Evolutionary conservation across 92 coral and sea anemone genomes (phyloP).

Genomic region (Diadumene lineata): DNA sequence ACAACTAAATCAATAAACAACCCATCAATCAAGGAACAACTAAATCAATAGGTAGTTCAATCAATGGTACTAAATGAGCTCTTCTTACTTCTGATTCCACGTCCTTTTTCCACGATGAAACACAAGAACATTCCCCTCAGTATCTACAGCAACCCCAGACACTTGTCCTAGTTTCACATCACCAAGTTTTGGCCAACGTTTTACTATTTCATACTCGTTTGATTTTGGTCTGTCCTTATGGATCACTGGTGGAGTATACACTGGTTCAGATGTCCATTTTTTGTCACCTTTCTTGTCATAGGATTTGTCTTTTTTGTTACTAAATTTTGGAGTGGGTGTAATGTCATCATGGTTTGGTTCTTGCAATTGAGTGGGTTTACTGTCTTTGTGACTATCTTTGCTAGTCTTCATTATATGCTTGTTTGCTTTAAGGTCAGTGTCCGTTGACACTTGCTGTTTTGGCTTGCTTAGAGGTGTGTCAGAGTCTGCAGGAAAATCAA

Average conservation of each 20-base stretch:
- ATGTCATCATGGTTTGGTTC: not conserved
- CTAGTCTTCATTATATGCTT: not conserved
- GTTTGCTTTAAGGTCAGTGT: no score
- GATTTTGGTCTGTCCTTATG: not conserved
- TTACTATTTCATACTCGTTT: constrained; percentile 38
- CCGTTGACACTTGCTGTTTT: not conserved
- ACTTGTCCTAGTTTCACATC: constrained; percentile 74
- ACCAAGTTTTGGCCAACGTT: constrained; percentile 85
- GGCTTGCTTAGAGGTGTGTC: constrained; percentile 33
- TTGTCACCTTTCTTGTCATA: no score
- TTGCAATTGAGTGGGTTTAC: not conserved
- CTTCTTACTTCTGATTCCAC: constrained; percentile 76
- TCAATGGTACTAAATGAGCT: no score
- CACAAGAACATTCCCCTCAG: constrained; percentile 65
- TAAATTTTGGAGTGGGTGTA: no score
- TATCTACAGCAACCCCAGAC: constrained; percentile 79
- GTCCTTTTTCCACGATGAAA: constrained; percentile 88
- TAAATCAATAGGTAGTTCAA: no score
- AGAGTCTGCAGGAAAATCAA: constrained; percentile 52
- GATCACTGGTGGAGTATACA: not conserved
- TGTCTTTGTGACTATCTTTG: not conserved
- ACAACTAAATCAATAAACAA: no score
- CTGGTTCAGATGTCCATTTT: no score
- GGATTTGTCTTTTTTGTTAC: no score
- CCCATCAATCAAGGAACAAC: no score